Base-by-base conservation (phyloP, 2,797 vertebrate genomes). In the Poecilia wingei region DNA sequence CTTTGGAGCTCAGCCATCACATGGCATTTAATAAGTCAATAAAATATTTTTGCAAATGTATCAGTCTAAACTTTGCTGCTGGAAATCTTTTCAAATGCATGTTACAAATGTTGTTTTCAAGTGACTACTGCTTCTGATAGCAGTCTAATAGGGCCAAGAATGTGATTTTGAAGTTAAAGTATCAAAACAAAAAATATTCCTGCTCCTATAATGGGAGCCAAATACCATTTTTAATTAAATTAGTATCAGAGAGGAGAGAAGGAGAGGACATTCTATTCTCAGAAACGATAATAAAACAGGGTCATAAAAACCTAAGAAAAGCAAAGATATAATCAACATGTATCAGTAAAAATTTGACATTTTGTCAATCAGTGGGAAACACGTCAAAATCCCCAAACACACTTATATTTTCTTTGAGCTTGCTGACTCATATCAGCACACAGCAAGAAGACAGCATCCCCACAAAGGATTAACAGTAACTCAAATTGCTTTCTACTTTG, bases 181-280 rank as follows among this genome's bases (percentile, higher is more conserved):
- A 72, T 3, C 22, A 46, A 75, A 75, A 45, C 66, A 9, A 73
- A 74, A 76, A 74, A 12, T 66, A 39, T 25, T 75, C n/a, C 64
- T 47, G 16, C 69, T 16, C 6, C 39, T 43, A n/a, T 59, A 20
- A 57, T 71, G 2, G 22, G 13, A 53, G 9, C 41, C 22, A 75
- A 51, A 64, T n/a, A 51, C 14, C 46, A 18, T 55, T 61, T 16
- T 46, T 31, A 55, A 33, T 76, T 33, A 76, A 64, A n/a, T 83
- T 43, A 82, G 43, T 72, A n/a, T 4, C 13, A 5, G 43, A 69
- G 3, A 61, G 22, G 12, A 22, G 57, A 74, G 3, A 47, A 9
- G 14, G 33, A 53, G n/a, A 64, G n/a, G 36, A 46, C 22, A 64
- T 61, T 72, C n/a, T 6, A 14, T 79, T 39, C 10, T n/a, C 45